These are phyloP conservation scores for Pantherophis vulpinus DNA, from an alignment of 2,797 vertebrate species.

Conservation along the genomic window DNA sequence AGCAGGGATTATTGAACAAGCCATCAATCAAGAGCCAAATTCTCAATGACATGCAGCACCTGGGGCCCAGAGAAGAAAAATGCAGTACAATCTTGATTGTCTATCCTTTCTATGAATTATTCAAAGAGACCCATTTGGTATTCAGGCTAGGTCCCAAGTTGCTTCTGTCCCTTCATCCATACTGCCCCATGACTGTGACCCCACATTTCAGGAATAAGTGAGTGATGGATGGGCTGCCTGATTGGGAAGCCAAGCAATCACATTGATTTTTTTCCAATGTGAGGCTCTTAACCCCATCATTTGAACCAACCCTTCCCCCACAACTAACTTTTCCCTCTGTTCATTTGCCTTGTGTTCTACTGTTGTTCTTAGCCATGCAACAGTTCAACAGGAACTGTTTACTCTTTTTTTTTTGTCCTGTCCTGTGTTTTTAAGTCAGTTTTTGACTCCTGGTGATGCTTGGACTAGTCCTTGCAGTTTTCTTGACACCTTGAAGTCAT, in stretches of 20 bases:
- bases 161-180: slow-evolving; percentile 28
- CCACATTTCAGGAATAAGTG: slow-evolving; percentile 17
- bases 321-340: slow-evolving; percentile 21
- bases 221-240: slow-evolving; percentile 25
- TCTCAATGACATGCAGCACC: slow-evolving; percentile 40
- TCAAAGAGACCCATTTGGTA: slow-evolving; percentile 52
- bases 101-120: slow-evolving; percentile 61
- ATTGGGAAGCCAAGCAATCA: slow-evolving; percentile 35
- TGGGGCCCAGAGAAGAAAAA: not conserved
- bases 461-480: not conserved
- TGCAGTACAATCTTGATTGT: slow-evolving; percentile 32
- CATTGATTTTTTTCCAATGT: slow-evolving; percentile 57
- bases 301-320: slow-evolving; percentile 38
- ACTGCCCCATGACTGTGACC: not conserved
- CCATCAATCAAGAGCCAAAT: slow-evolving; percentile 32
- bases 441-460: not conserved
- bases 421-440: not conserved
- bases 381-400: slow-evolving; percentile 54
- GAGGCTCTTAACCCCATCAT: slow-evolving; percentile 58
- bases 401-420: not conserved
- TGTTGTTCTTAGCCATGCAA: slow-evolving; percentile 58
- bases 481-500: not conserved
- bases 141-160: slow-evolving; percentile 16
- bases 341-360: slow-evolving; percentile 48
- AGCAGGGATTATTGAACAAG: slow-evolving; percentile 27